Percentiles rank a stretch among this genome's conserved stretches.
These are phyloP conservation scores for Amphimedon queenslandica DNA, from an alignment of 37 sponge, comb jelly and placozoan genomes.

Conservation along the genomic window DNA sequence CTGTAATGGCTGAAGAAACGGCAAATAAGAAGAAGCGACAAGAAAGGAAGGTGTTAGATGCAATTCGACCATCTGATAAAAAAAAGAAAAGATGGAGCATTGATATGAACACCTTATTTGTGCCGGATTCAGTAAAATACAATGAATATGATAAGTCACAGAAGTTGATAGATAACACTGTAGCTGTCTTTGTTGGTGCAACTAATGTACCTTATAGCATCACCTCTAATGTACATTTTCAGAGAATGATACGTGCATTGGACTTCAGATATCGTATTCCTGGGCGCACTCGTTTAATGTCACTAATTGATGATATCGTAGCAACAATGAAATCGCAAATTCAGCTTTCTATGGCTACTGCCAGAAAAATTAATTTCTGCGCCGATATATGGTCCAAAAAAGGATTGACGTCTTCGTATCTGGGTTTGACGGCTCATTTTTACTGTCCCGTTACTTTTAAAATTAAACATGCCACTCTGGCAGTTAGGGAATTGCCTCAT, in stretches of 20 bases:
- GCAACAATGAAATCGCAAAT: neutral
- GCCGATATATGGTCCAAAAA: slow-evolving; percentile 28
- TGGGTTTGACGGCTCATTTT: slow-evolving; percentile 25
- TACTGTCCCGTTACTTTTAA: neutral
- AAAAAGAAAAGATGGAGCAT: too few species aligned
- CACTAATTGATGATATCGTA: neutral
- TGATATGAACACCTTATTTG: too few species aligned
- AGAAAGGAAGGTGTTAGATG: too few species aligned
- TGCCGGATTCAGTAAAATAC: too few species aligned
- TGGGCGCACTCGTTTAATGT: neutral
- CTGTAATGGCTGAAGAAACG: too few species aligned
- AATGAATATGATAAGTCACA: too few species aligned
- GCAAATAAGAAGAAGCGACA: too few species aligned
- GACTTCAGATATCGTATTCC: neutral
- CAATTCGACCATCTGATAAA: too few species aligned
- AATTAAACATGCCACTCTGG: neutral
- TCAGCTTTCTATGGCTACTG: neutral
- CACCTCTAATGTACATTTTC: slow-evolving; percentile 1
- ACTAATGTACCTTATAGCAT: slow-evolving; percentile 10
- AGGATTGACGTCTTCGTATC: slow-evolving; percentile 11
- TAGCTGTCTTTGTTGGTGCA: slow-evolving; percentile 8
- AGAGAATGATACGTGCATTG: neutral
- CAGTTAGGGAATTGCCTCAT: neutral
- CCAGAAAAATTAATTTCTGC: slow-evolving; percentile 2
- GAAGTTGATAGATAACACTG: neutral